phyloP scores from a whole-genome alignment of 2,888 invertebrate species.

The Entomobrya multifasciata region DNA sequence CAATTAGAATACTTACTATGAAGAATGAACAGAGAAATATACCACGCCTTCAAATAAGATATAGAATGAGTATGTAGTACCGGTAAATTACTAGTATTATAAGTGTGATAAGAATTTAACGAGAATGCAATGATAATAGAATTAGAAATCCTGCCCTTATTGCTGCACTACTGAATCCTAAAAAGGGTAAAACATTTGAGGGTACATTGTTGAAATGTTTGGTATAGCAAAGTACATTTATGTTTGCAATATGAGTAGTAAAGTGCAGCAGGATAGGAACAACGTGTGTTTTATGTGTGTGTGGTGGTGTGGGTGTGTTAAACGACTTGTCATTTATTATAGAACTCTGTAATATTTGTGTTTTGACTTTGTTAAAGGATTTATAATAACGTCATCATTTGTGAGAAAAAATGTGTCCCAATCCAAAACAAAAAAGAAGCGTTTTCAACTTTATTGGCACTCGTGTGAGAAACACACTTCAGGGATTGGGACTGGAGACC shows the following conservation, averaged over 20 bases:
- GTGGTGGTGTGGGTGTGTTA: background rate
- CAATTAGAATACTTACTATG: conserved; percentile 55
- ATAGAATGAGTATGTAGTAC: too few relatives aligned
- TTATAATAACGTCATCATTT: background rate
- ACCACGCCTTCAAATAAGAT: too few relatives aligned
- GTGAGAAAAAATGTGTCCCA: conserved; percentile 74
- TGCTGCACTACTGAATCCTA: too few relatives aligned
- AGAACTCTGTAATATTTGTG: background rate
- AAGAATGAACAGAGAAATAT: background rate
- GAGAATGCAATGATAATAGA: background rate
- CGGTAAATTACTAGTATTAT: background rate
- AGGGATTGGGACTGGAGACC: conserved; percentile 77
- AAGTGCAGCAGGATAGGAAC: too few relatives aligned
- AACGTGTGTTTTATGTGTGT: too few relatives aligned
- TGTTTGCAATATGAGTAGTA: too few relatives aligned
- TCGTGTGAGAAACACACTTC: conserved; percentile 74
- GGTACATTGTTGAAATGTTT: background rate
- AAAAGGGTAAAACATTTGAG: too few relatives aligned
- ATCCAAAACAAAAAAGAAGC: conserved; percentile 74
- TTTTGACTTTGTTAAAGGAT: background rate
- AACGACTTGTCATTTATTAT: background rate
- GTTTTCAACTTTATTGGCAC: conserved; percentile 74
- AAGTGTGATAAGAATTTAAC: background rate
- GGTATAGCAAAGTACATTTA: background rate
- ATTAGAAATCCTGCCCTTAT: too few relatives aligned